Evolutionary conservation across 2,113 vertebrate genomes (phyloP).

Genomic region (Isurus oxyrinchus): DNA sequence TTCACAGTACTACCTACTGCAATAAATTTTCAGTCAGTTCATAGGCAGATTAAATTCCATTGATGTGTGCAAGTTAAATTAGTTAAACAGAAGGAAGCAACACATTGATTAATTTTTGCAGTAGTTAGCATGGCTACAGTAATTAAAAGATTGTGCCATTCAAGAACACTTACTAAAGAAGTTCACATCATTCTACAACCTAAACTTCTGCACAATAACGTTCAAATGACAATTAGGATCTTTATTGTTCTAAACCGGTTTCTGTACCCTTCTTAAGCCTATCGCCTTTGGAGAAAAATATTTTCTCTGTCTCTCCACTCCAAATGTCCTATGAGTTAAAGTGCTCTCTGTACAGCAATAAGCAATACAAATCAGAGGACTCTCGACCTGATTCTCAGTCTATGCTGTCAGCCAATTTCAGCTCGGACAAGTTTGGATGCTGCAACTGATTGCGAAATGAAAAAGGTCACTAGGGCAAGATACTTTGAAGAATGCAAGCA

Average conservation of each 20-base stretch:
- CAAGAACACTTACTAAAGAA: neutral
- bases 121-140: neutral
- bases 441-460: neutral
- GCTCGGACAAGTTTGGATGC: neutral
- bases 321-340: neutral
- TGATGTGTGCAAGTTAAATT: neutral
- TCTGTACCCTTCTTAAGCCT: neutral
- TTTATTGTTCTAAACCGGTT: neutral
- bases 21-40: neutral
- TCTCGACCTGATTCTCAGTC: neutral
- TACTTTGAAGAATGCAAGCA: neutral
- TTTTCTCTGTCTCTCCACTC: neutral
- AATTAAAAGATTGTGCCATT: neutral
- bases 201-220: neutral
- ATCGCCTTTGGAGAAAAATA: neutral
- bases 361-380: neutral
- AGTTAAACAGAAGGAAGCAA: neutral
- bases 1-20: neutral
- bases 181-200: neutral
- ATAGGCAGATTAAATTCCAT: neutral
- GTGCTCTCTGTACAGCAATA: neutral
- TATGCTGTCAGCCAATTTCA: neutral
- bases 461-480: neutral
- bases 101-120: neutral
- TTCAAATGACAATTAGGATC: neutral